These are phyloP conservation scores for Vespertilio murinus DNA, from an alignment of 2,797 vertebrate species.

Conservation along the genomic window DNA sequence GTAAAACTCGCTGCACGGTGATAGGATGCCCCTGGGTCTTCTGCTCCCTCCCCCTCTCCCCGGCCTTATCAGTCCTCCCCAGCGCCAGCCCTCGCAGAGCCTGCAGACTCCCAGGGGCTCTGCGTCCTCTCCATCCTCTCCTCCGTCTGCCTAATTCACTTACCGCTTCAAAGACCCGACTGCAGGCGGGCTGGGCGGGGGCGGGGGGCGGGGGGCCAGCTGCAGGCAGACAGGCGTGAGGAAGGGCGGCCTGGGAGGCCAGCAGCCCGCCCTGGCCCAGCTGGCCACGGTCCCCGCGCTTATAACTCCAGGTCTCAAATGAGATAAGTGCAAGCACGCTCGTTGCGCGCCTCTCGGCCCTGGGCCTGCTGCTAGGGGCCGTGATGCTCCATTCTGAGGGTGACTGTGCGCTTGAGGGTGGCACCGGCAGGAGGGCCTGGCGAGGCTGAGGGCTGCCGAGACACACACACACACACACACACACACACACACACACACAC, in stretches of 20 bases:
- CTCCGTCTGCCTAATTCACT: conserved; percentile 3
- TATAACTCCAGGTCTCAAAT: not conserved
- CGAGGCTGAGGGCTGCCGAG: not conserved
- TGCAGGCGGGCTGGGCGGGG: not conserved
- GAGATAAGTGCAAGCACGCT: not conserved
- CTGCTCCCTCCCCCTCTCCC: not conserved
- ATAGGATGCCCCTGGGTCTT: no score
- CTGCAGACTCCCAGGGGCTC: not conserved
- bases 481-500: no score
- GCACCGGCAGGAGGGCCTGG: not conserved
- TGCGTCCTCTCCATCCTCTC: no score
- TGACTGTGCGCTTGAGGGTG: accelerated
- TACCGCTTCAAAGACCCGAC: not conserved
- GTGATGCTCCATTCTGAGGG: not conserved
- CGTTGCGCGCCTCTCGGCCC: not conserved
- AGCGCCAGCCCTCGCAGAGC: not conserved
- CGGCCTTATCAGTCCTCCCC: not conserved
- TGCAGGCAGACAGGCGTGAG: not conserved
- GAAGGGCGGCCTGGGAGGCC: not conserved
- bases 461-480: no score
- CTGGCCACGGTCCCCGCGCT: not conserved
- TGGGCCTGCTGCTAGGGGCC: not conserved
- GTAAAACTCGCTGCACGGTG: not conserved
- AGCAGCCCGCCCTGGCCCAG: not conserved
- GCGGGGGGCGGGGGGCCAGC: not conserved